phyloP scores from a whole-genome alignment of 2,888 invertebrate species.

The Magallana nippona region DNA sequence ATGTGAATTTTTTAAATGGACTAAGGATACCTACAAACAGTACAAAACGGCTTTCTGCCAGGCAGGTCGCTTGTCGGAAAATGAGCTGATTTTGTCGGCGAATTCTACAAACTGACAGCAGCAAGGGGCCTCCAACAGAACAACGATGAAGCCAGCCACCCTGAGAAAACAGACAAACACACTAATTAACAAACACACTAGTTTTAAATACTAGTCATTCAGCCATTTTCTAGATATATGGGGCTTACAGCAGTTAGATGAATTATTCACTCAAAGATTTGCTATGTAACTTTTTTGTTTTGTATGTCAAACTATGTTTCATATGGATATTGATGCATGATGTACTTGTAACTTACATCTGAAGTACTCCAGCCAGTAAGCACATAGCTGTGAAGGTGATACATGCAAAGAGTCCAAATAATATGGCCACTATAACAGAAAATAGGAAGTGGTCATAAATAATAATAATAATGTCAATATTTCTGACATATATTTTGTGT shows the following conservation, averaged over 20 bases:
- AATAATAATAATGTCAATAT: background rate
- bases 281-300: background rate
- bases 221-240: background rate
- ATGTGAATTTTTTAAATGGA: background rate
- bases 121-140: conserved; percentile 96
- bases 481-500: background rate
- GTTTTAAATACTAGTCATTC: background rate
- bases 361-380: conserved; percentile 63
- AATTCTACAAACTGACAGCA: conserved; percentile 98
- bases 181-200: background rate
- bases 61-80: conserved; percentile 90
- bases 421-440: conserved; percentile 66
- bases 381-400: conserved; percentile 63
- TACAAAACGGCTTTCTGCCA: conserved; percentile 94
- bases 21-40: conserved; percentile 86
- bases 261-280: background rate
- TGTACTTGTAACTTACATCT: conserved; percentile 61
- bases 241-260: background rate
- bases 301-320: no score
- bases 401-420: conserved; percentile 63
- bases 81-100: conserved; percentile 90
- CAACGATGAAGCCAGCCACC: conserved; percentile 91
- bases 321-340: no score
- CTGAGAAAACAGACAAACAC: conserved; percentile 74
- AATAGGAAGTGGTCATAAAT: conserved; percentile 1